These are phyloP conservation scores for Crotalus tigris DNA, from an alignment of 2,113 vertebrate species.

Conservation along the genomic window DNA sequence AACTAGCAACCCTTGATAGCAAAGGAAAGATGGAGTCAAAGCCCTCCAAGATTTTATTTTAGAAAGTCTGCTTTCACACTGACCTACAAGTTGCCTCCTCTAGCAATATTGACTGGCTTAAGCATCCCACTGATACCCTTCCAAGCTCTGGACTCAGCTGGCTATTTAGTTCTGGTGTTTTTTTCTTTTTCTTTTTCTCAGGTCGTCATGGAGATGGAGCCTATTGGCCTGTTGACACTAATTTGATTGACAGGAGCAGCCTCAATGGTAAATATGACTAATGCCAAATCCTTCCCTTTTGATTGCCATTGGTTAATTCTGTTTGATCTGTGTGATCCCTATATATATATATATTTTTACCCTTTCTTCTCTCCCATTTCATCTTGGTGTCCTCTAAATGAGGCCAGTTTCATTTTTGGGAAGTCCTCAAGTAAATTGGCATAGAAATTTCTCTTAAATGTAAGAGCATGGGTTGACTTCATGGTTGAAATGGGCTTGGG, in stretches of 20 bases:
- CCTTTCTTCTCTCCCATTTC: neutral
- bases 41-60: neutral
- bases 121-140: neutral
- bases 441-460: neutral
- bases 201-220: constrained; percentile 88
- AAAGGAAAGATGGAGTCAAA: neutral
- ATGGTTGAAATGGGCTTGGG: neutral
- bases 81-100: constrained; percentile 13
- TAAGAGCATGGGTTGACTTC: neutral
- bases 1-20: neutral
- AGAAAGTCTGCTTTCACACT: neutral
- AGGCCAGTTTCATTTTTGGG: neutral
- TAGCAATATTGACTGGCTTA: neutral
- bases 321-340: neutral
- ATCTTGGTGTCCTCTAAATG: too few relatives aligned
- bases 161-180: neutral
- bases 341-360: neutral
- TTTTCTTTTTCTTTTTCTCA: constrained; percentile 49
- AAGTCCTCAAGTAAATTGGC: neutral
- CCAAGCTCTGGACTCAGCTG: neutral
- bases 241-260: constrained; percentile 88
- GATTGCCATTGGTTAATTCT: neutral
- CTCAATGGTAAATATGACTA: constrained; percentile 80
- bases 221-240: constrained; percentile 89
- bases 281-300: neutral